Base-by-base conservation (phyloP, 2,888 invertebrate genomes). In the Aspidiotus rigidus region DNA sequence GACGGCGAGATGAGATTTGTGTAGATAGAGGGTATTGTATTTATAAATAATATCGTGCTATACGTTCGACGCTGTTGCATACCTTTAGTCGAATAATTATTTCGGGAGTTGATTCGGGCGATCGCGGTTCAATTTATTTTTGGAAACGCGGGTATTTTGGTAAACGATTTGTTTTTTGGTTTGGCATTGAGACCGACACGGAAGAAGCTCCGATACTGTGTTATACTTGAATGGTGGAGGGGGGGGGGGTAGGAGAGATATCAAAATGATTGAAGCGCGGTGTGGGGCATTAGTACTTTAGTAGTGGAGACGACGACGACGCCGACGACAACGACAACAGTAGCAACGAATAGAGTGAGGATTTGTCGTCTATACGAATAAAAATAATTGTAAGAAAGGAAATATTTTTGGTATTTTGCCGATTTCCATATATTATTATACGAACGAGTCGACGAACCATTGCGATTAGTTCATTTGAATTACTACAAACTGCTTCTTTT, bases 171-270 rank as follows among this genome's bases (percentile, higher is more conserved):
- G 49, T 49, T n/a, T 49, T 49, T 49, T 49, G 10, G 49, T 11
- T 49, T 49, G 49, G 49, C 49, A 49, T 49, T 49, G 49, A n/a
- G n/a, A 49, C n/a, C 6, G 49, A 49, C 49, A n/a, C 49, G 49
- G 49, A 11, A n/a, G 49, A 28, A 28, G 28, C 28, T 28, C 28
- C 28, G 28, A 28, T 28, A 28, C 28, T 28, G 28, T 28, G 1
- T 28, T 28, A 28, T 28, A 28, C 28, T 28, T 28, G 28, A 28
- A 5, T 28, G 28, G 5, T 28, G 28, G 28, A 28, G 28, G 28
- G 28, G 28, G 28, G 2, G 28, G 28, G 28, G 28, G 28, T 28
- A 28, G 28, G 28, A 28, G 5, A 28, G 28, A 49, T 49, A n/a
- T 49, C n/a, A n/a, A 49, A 13, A 49, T n/a, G 3, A 49, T n/a